phyloP scores from a whole-genome alignment of 2,113 vertebrate genomes.

The Poeciliopsis occidentalis region DNA sequence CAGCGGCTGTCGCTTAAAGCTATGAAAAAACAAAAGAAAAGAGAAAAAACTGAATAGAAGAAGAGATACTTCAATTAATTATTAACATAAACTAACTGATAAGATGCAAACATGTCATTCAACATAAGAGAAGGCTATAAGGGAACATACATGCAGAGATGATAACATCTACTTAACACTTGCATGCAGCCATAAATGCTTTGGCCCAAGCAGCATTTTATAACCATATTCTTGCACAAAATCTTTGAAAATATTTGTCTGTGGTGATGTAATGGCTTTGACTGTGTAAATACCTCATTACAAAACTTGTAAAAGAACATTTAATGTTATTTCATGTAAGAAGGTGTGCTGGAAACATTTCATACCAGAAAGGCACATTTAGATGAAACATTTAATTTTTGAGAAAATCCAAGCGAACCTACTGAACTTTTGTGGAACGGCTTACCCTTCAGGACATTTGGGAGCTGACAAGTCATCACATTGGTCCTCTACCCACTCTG shows the following conservation, averaged over 20 bases:
- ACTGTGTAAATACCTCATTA: background rate
- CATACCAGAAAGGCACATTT: background rate
- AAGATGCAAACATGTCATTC: background rate
- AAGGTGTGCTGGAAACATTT: background rate
- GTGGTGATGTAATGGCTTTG: background rate
- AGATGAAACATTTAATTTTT: background rate
- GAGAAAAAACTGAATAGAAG: too few species aligned
- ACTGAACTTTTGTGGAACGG: background rate
- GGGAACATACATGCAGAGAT: background rate
- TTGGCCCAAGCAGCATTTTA: background rate
- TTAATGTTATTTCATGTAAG: background rate
- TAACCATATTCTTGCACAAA: background rate
- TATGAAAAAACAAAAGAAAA: background rate
- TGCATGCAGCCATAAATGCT: background rate
- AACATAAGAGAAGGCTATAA: background rate
- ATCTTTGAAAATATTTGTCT: background rate
- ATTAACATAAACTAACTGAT: background rate
- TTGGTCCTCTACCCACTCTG: slow-evolving; percentile 69
- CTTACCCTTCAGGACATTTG: slow-evolving; percentile 69
- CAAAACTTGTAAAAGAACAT: background rate
- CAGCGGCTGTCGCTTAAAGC: slow-evolving; percentile 73
- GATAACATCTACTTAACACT: background rate
- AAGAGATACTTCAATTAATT: background rate
- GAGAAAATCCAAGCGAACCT: background rate
- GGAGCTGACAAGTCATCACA: slow-evolving; percentile 62